Conservation (phyloP, 2,888 invertebrate species). For the Tanytarsus gracilentus region DNA sequence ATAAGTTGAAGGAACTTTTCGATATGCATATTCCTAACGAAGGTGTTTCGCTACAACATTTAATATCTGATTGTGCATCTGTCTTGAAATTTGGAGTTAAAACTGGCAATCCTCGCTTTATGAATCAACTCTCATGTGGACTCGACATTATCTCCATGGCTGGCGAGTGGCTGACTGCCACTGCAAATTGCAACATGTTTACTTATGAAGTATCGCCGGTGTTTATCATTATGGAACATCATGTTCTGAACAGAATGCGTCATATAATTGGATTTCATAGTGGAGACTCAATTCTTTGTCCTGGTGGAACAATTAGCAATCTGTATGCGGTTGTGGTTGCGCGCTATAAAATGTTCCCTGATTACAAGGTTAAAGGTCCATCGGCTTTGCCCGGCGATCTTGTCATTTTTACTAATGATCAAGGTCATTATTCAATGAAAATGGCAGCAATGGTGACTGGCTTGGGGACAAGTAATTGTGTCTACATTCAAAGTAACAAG, state of each 20-base stretch:
- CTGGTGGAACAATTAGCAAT: slow-evolving; percentile 16
- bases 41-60: background rate
- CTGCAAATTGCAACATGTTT: slow-evolving; percentile 14
- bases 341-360: slow-evolving; percentile 14
- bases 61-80: slow-evolving; percentile 7
- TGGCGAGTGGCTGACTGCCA: slow-evolving; percentile 22
- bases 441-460: background rate
- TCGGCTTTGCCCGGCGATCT: background rate
- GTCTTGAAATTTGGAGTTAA: slow-evolving; percentile 6
- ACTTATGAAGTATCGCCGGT: slow-evolving; percentile 18
- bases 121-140: slow-evolving; percentile 23
- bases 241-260: slow-evolving; percentile 7
- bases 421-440: slow-evolving; percentile 16
- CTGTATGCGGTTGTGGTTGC: slow-evolving; percentile 12
- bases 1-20: background rate
- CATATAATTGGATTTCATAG: slow-evolving; percentile 2
- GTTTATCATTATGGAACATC: slow-evolving; percentile 18
- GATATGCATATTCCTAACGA: slow-evolving; percentile 9
- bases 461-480: slow-evolving; percentile 3
- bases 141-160: slow-evolving; percentile 14
- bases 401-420: slow-evolving; percentile 7
- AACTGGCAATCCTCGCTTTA: slow-evolving; percentile 11
- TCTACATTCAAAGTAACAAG: background rate
- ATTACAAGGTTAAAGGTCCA: background rate
- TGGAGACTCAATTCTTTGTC: slow-evolving; percentile 10